Percentiles rank a stretch among this genome's conserved stretches.
Conservation (phyloP, 1,140 invertebrate species). For the Pseudoatta argentina region DNA sequence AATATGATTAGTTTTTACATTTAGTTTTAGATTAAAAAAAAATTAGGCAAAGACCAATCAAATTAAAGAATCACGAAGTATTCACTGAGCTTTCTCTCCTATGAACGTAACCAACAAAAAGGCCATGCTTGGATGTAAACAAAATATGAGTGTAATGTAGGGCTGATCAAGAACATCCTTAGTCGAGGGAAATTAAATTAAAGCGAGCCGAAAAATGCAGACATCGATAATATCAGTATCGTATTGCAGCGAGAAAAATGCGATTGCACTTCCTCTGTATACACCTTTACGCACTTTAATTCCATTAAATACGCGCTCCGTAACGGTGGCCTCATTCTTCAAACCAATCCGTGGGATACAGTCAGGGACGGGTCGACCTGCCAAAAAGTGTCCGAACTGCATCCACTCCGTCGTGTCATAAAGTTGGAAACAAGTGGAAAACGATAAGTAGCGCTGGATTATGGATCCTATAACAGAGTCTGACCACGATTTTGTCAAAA, state of each 20-base stretch:
- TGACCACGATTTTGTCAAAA: too few relatives aligned
- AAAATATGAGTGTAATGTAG: slow-evolving; percentile 13
- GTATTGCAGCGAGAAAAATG: slow-evolving; percentile 57
- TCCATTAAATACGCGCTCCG: slow-evolving; percentile 68
- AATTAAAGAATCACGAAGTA: too few relatives aligned
- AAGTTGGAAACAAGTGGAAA: background rate
- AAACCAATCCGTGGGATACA: slow-evolving; percentile 53
- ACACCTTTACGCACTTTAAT: slow-evolving; percentile 66
- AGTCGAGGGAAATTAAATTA: slow-evolving; percentile 32
- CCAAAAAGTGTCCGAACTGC: slow-evolving; percentile 45
- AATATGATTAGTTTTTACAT: too few relatives aligned
- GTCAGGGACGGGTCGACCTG: slow-evolving; percentile 61
- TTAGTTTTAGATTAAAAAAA: too few relatives aligned
- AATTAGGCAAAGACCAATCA: too few relatives aligned
- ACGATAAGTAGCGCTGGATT: background rate
- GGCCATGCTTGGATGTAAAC: slow-evolving; percentile 34
- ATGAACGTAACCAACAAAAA: background rate
- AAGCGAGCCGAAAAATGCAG: slow-evolving; percentile 48
- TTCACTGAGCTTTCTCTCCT: too few relatives aligned
- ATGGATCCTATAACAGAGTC: too few relatives aligned
- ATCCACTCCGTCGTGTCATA: background rate
- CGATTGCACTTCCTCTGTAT: slow-evolving; percentile 57
- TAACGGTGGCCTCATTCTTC: slow-evolving; percentile 66
- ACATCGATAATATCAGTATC: slow-evolving; percentile 59
- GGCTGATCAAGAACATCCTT: background rate